Evolutionary conservation across 2,797 vertebrate species (phyloP).

Genomic region (Rousettus madagascariensis): DNA sequence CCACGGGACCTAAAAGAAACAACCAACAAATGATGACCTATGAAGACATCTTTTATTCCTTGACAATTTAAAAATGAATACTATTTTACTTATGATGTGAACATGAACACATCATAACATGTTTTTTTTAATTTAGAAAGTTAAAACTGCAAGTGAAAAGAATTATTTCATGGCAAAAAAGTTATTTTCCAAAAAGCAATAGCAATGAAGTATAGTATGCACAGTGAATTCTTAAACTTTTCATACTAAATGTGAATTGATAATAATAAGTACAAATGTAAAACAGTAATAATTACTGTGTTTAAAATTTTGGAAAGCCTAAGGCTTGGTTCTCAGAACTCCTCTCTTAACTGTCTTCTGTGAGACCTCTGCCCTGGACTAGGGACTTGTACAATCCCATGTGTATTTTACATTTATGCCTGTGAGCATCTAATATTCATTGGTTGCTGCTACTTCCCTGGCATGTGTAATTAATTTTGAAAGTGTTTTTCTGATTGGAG

Average conservation of each 20-base stretch:
- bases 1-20: not conserved
- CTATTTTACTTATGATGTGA: not conserved
- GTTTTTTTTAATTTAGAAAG: not conserved
- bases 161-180: not conserved
- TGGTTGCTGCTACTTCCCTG: not conserved
- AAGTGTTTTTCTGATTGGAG: not conserved
- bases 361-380: not conserved
- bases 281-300: not conserved
- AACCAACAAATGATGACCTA: not conserved
- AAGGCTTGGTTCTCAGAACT: not conserved
- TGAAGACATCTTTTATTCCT: not conserved
- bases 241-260: not conserved
- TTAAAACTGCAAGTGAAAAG: not conserved
- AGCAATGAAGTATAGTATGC: not conserved
- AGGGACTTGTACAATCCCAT: not conserved
- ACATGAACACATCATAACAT: not conserved
- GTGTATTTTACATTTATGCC: not conserved
- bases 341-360: not conserved
- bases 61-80: not conserved
- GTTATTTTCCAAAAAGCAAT: not conserved
- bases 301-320: not conserved
- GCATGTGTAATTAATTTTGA: not conserved
- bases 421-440: not conserved
- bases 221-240: not conserved
- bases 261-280: not conserved